Base-by-base conservation (phyloP, 2,113 vertebrate species). In the Gallinago jamesoni region DNA sequence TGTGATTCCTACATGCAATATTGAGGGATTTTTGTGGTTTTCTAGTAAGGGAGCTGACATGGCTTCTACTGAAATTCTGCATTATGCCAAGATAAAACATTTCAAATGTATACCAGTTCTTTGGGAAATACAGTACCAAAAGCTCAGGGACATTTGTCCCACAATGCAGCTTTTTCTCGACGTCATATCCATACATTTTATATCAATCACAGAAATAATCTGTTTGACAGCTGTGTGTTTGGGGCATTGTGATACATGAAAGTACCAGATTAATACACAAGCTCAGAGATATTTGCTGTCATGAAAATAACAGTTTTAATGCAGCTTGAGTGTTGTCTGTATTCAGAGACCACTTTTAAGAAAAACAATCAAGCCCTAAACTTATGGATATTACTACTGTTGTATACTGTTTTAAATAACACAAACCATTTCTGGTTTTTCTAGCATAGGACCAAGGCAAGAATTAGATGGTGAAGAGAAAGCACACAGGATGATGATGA, bases 151-250 rank as follows among this genome's bases (percentile, higher is more conserved):
- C 31, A 48, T 92, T 96, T 80, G 77, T 92, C 89, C 92, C 87
- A 93, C 92, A 94, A 69, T 91, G 74, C 62, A 96, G 87, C 74
- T 73, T 94, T 96, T 95, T 94, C 92, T 92, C 14, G 1, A 87
- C 14, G 66, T 92, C 96, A 91, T 93, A 95, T 76, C 94, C 95
- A 94, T 96, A 91, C 81, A 87, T 91, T 86, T 84, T 93, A 41
- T 33, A 91, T 94, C 95, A 92, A 70, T 96, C 96, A 92, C 89
- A 76, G 94, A 93, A 95, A 96, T 95, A 97, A 96, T 97, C 89
- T 92, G 11, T 96, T 96, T 96, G 96, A 95, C 95, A 96, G 94
- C 74, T 96, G 18, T 85, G 94, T 18, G 9, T 94, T 90, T 89
- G 77, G 47, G 94, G 84, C 91, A 94, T 94, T 94, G 84, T 96